Percentiles rank a stretch among this genome's conserved stretches.
phyloP scores from a whole-genome alignment of 1,140 invertebrate genomes.

The Panagrolaimus sp. region DNA sequence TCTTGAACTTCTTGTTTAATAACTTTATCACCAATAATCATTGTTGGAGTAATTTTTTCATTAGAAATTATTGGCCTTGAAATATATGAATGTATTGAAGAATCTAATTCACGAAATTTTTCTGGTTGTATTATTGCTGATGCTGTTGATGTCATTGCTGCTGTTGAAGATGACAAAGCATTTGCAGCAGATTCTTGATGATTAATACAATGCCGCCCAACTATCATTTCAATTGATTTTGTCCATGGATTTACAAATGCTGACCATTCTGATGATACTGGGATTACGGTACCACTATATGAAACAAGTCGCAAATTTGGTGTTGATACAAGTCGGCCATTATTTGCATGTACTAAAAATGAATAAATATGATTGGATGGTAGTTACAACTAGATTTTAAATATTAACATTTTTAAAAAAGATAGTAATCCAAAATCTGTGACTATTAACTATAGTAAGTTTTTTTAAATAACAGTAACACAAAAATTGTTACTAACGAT shows the following conservation, averaged over 20 bases:
- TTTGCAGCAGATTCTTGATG: constrained; percentile 31
- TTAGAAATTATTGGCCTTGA: background rate
- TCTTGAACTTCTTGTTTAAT: constrained; percentile 22
- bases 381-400: background rate
- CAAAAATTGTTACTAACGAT: too few relatives aligned
- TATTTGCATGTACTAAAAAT: constrained; percentile 41
- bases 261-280: constrained; percentile 71
- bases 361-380: background rate
- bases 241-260: constrained; percentile 90
- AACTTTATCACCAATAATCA: constrained; percentile 9
- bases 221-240: constrained; percentile 78
- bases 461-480: too few relatives aligned
- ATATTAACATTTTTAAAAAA: background rate
- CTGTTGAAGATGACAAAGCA: background rate
- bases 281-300: constrained; percentile 33
- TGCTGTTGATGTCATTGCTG: background rate
- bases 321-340: constrained; percentile 42
- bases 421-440: constrained; percentile 10
- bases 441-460: too few relatives aligned
- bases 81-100: constrained; percentile 18
- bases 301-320: constrained; percentile 46
- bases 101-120: constrained; percentile 25
- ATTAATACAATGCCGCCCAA: constrained; percentile 73
- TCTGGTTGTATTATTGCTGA: background rate
- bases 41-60: background rate